Percentiles rank a stretch among this genome's conserved stretches.
phyloP scores from a whole-genome alignment of 92 coral and sea anemone species.

The Zoanthus sociatus region DNA sequence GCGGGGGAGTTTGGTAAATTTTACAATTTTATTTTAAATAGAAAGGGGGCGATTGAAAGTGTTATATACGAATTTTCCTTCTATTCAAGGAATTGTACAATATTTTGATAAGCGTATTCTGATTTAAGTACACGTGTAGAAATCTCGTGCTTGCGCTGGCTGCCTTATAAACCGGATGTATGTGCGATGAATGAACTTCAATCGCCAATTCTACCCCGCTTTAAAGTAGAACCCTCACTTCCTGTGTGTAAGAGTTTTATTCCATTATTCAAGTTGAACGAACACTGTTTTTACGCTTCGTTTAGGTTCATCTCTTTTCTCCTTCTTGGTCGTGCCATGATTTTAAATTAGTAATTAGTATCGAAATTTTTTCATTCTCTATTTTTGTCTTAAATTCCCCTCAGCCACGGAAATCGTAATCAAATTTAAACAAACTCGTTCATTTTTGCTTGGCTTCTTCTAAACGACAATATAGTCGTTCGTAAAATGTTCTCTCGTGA shows the following conservation, averaged over 20 bases:
- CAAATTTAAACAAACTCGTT: not conserved
- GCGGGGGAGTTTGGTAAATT: slow-evolving; percentile 39
- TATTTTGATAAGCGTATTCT: not conserved
- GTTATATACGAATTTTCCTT: not conserved
- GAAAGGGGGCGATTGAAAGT: not conserved
- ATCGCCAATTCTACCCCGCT: not conserved
- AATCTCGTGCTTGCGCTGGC: not conserved
- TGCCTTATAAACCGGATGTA: slow-evolving; percentile 37
- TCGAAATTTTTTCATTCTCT: not conserved
- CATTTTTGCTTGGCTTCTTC: not conserved
- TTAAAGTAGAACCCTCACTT: slow-evolving; percentile 12
- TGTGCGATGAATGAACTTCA: not conserved
- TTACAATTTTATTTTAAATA: slow-evolving; percentile 2
- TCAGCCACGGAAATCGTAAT: not conserved
- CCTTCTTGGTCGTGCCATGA: slow-evolving; percentile 1
- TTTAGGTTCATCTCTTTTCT: slow-evolving; percentile 9
- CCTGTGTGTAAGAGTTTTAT: slow-evolving; percentile 7
- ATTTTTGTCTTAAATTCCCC: not conserved
- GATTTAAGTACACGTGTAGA: slow-evolving; percentile 42
- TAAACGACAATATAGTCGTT: not conserved
- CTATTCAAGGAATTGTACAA: not conserved
- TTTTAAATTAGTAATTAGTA: slow-evolving; percentile 50
- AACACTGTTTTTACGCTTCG: slow-evolving; percentile 1
- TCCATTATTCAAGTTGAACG: not conserved
- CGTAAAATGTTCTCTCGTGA: not conserved